Percentiles rank a stretch among this genome's conserved stretches.
These are phyloP conservation scores for Sebastes kiyomatsui DNA, from an alignment of 2,797 vertebrate species.

Conservation along the genomic window DNA sequence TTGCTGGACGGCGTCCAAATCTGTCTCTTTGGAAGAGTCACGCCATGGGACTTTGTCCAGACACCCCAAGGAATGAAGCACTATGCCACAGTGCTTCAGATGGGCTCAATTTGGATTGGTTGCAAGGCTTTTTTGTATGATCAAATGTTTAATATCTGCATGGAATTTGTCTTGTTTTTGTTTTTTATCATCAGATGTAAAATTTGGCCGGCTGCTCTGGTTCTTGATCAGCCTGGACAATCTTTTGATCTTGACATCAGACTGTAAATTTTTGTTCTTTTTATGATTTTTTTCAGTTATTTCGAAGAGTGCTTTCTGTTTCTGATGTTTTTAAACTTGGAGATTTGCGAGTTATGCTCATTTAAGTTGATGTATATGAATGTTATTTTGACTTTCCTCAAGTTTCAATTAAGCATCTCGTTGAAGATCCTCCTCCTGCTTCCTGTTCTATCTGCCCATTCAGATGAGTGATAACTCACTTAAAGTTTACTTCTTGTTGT, in stretches of 20 bases:
- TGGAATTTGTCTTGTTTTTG: conserved; percentile 17
- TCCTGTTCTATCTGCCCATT: conserved; percentile 7
- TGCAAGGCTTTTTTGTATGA: conserved; percentile 42
- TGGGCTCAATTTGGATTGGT: conserved; percentile 47
- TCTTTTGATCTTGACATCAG: conserved; percentile 33
- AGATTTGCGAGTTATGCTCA: neutral
- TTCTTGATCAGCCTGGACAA: conserved; percentile 7
- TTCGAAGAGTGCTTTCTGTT: neutral
- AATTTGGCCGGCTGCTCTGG: conserved; percentile 12
- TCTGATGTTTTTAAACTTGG: neutral
- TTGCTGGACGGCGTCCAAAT: conserved; percentile 77
- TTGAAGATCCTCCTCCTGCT: neutral
- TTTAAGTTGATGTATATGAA: conserved; percentile 64
- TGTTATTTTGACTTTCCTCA: conserved; percentile 86
- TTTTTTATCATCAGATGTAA: conserved; percentile 30
- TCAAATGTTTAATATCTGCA: conserved; percentile 49
- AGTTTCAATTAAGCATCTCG: conserved; percentile 78
- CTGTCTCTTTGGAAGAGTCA: conserved; percentile 79
- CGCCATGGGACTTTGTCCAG: conserved; percentile 76
- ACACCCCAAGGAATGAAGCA: conserved; percentile 66
- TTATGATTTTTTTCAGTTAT: neutral
- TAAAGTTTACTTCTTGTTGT: conserved; percentile 73
- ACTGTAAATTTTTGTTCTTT: neutral
- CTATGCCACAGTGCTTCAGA: conserved; percentile 61
- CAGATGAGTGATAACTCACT: neutral